phyloP scores from a whole-genome alignment of 2,888 invertebrate species.

The Argyresthia albistria region DNA sequence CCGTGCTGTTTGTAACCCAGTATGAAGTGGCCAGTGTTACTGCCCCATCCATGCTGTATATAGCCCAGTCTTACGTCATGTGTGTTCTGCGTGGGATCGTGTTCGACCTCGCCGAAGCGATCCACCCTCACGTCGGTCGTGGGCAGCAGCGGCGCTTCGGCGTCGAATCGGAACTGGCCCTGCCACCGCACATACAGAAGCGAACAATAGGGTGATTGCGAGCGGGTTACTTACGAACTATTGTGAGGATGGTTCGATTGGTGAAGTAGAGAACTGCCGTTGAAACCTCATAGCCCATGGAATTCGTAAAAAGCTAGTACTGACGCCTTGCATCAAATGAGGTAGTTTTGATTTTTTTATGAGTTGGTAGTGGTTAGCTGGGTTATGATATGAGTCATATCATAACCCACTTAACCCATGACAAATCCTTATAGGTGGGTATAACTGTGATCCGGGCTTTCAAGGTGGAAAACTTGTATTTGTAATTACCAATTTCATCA shows the following conservation, averaged over 20 bases:
- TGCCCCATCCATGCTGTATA: neutral
- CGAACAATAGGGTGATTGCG: neutral
- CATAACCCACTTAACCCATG: too few species aligned
- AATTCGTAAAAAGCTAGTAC: too few species aligned
- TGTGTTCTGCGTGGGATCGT: slow-evolving; percentile 63
- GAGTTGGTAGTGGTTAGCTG: too few species aligned
- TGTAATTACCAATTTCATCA: too few species aligned
- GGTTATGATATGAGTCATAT: too few species aligned
- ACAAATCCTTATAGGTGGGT: too few species aligned
- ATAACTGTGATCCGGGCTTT: too few species aligned
- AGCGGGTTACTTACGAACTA: neutral
- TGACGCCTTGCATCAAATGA: too few species aligned
- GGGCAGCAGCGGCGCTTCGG: slow-evolving; percentile 83
- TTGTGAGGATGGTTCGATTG: neutral
- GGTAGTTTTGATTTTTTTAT: too few species aligned
- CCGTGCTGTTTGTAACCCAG: neutral
- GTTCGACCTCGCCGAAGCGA: slow-evolving; percentile 58
- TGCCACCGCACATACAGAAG: neutral
- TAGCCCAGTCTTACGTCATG: slow-evolving; percentile 70
- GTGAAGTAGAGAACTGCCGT: neutral
- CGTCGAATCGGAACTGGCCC: slow-evolving; percentile 93
- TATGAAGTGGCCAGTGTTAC: too few species aligned
- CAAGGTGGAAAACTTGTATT: too few species aligned
- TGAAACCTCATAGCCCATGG: too few species aligned
- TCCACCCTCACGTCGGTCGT: slow-evolving; percentile 81